Percentiles rank a stretch among this genome's conserved stretches.
phyloP scores from a whole-genome alignment of 2,797 vertebrate species.

The Oceanodroma leucorhoa region DNA sequence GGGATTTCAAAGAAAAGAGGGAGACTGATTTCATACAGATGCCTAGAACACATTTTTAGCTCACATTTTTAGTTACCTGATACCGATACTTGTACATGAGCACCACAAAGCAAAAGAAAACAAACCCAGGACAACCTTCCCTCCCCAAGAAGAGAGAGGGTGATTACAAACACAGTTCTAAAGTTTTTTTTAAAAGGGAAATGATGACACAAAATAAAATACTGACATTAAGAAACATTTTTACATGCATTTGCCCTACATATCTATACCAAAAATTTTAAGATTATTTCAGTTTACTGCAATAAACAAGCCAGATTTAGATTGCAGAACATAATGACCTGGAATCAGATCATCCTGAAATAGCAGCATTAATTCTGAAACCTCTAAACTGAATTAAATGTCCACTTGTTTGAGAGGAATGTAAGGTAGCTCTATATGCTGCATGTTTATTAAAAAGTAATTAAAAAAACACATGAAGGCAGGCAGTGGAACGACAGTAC shows the following conservation, averaged over 20 bases:
- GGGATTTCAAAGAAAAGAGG: not conserved
- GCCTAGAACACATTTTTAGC: not conserved
- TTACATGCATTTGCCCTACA: not conserved
- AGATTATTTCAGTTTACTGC: not conserved
- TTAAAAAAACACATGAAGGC: not conserved
- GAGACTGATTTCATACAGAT: not conserved
- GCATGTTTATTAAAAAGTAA: not conserved
- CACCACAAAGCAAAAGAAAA: not conserved
- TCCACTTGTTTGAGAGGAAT: not conserved
- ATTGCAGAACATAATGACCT: not conserved
- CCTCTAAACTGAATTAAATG: not conserved
- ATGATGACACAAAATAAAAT: not conserved
- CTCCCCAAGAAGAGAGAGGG: not conserved
- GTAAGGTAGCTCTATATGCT: not conserved
- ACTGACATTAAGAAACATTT: not conserved
- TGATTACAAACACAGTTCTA: not conserved
- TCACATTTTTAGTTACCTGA: not conserved
- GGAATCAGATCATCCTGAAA: not conserved
- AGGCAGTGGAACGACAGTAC: conserved; percentile 20
- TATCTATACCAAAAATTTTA: not conserved
- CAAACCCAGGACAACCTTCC: not conserved
- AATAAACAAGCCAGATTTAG: not conserved
- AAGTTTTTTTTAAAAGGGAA: not conserved
- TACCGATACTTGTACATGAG: not conserved
- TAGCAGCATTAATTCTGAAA: not conserved